Evolutionary conservation across 2,888 invertebrate species (phyloP), one percentile per base, ranked within the genome.

Genomic region (Linnaemya vulpina): DNA sequence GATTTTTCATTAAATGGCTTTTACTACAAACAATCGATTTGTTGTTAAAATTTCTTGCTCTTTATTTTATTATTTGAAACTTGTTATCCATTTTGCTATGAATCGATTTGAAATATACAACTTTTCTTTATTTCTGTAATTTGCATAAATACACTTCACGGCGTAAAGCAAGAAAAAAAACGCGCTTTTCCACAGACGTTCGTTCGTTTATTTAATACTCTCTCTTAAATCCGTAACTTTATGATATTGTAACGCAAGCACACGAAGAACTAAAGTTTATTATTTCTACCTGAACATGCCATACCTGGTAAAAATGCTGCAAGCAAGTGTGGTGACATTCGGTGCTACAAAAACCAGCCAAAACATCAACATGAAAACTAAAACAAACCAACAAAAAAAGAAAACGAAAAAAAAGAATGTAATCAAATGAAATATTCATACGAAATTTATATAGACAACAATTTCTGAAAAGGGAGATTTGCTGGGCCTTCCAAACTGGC

Each of bases 191-290:
- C 77, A 73, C 63, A 83, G 78, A 86, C 87, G 80, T 83, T 86
- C 87, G 79, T 84, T 83, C 87, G 85, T 73, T 38, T 13, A 53
- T 62, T 38, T 43, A 13, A 15, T 46, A 5, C n/a, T 55, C 81
- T 78, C 67, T 67, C 58, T 51, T 30, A 60, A 67, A 75, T 89
- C 87, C 89, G 90, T 89, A 87, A 87, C 88, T 88, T 88, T 90
- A 90, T 89, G 90, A 89, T 90, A 88, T 89, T 88, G 88, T 90
- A 90, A 90, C 89, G 90, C 90, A 90, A 91, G 89, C 90, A 90
- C 90, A 90, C 92, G 90, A 90, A 89, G 90, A 90, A 91, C 91
- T 91, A 88, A 89, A 87, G 82, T 85, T 87, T 84, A 79, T 86
- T 80, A 86, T 87, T 87, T 83, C 87, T 87, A 87, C 87, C 89